A percentile compares a stretch with the other conserved stretches of the same genome.
Conservation (phyloP, 2,797 vertebrate species). For the Eremophila alpestris region DNA sequence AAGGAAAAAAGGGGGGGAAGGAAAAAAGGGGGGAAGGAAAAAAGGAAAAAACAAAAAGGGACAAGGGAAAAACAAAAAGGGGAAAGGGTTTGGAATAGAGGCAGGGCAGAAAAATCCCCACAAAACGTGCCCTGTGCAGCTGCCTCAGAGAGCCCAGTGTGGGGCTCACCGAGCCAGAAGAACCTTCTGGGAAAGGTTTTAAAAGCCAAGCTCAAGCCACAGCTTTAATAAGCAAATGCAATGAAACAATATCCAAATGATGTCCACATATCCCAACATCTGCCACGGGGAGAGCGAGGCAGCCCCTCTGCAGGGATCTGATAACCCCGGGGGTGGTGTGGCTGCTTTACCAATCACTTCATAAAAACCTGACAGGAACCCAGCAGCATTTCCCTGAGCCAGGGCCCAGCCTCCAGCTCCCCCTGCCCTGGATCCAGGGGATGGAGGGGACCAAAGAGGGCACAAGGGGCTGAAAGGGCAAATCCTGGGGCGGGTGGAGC, state of each 20-base stretch:
- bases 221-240: neutral
- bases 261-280: neutral
- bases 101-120: neutral
- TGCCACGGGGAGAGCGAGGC: neutral
- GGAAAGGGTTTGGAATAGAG: neutral
- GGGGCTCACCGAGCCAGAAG: neutral
- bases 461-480: neutral
- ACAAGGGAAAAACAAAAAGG: neutral
- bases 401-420: neutral
- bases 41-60: no score
- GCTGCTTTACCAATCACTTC: neutral
- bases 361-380: neutral
- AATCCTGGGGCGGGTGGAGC: neutral
- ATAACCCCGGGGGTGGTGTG: neutral
- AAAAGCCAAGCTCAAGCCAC: neutral
- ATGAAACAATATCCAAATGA: neutral
- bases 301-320: neutral
- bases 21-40: no score
- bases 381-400: neutral
- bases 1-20: no score
- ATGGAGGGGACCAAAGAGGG: neutral
- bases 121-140: neutral
- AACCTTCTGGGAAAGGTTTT: neutral
- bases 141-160: neutral
- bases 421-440: neutral